Base-by-base conservation (phyloP, 2,797 vertebrate genomes). In the Phoeniculus purpureus region DNA sequence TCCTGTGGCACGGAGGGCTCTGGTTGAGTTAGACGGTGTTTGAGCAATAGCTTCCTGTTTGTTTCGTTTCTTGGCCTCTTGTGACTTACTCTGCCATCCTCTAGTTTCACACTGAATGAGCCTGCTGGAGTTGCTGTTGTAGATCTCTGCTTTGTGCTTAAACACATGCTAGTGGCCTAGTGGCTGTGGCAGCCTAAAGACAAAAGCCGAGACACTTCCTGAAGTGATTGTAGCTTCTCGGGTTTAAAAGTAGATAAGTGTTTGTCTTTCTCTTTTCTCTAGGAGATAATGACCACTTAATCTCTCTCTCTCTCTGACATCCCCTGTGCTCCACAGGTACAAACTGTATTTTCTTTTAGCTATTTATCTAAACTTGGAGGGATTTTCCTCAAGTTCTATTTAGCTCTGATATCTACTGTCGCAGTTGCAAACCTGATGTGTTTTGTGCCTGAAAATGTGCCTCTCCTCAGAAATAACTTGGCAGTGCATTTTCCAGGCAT, bases 281-380 rank as follows among this genome's bases (percentile, higher is more conserved):
- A 93, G 93, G 90, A 81, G 60, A 50, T 89, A 90, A 94, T 86
- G 90, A 70, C 94, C 81, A 47, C 92, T 76, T 92, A 91, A 77
- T 59, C 67, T 89, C 60, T 66, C 62, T 86, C 22, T 85, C 67
- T 81, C 80, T 94, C 74, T 93, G 94, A 67, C 61, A 86, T 52
- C 74, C 45, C 29, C 9, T 90, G 78, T 90, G 2, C 94, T 90
- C 47, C 37, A 56, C 93, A 93, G 91, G 92, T 92, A 94, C 87
- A 59, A 65, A 11, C 70, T 84, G 31, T 60, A 45, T 90, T 90
- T 81, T 93, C 58, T 91, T 54, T 78, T 54, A 48, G 37, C 51
- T 65, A 10, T 74, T 62, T 83, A 14, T 9, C 18, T 55, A 31
- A 83, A 51, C 20, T 21, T 18, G 34, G 10, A 71, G 67, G 68